A percentile compares a stretch with the other conserved stretches of the same genome.
Conservation (phyloP, 23 tunicate genomes). For the Ascidia mentula region DNA sequence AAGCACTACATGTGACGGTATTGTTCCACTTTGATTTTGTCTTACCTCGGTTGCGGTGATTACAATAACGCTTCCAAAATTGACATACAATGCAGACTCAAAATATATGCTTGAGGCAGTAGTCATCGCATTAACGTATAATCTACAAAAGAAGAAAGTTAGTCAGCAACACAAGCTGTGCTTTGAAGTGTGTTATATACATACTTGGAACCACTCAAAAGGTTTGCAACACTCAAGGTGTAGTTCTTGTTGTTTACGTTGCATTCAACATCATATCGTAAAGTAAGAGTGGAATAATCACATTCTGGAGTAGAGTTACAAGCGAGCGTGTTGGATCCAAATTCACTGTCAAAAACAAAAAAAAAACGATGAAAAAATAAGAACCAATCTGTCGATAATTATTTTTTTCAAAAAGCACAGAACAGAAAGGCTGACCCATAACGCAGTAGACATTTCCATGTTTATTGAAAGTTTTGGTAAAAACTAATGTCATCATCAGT, state of each 20-base stretch:
- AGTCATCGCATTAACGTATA: neutral
- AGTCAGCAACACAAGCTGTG: neutral
- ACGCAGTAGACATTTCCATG: too few relatives aligned
- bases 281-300: conserved; percentile 17
- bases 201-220: conserved; percentile 9
- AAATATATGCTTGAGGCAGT: neutral
- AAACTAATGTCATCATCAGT: too few relatives aligned
- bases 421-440: neutral
- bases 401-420: neutral
- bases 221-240: neutral
- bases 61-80: neutral
- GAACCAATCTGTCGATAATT: neutral
- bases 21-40: too few relatives aligned
- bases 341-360: neutral
- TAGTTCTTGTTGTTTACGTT: neutral
- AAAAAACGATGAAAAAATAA: neutral
- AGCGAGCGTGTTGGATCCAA: neutral
- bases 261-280: conserved; percentile 1
- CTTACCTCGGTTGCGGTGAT: neutral
- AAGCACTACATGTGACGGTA: too few relatives aligned
- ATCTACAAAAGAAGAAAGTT: neutral
- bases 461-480: too few relatives aligned
- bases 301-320: conserved; percentile 7
- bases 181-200: neutral
- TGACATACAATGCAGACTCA: neutral